Conservation (phyloP, 2,797 vertebrate species). For the Dallia pectoralis region DNA sequence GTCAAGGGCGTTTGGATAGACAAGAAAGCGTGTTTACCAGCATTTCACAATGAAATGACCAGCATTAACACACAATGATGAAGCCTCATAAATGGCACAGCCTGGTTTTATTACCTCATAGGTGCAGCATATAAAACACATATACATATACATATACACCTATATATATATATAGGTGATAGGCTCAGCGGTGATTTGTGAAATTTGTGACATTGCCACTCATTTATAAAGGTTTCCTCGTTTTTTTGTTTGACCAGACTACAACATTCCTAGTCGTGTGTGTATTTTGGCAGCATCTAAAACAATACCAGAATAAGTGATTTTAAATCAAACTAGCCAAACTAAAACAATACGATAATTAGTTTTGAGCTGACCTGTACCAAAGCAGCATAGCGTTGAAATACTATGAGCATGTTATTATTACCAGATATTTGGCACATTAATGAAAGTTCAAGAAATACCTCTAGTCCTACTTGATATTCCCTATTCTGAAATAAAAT, state of each 20-base stretch:
- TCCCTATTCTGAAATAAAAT: neutral
- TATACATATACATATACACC: no score
- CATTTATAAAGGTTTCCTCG: neutral
- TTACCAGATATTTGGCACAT: neutral
- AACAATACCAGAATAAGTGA: neutral
- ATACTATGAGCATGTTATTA: neutral
- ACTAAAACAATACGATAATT: neutral
- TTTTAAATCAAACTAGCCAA: neutral
- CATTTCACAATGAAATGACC: neutral
- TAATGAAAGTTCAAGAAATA: neutral
- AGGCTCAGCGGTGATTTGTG: constrained; percentile 8
- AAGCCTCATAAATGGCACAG: neutral
- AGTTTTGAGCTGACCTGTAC: neutral
- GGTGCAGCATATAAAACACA: neutral
- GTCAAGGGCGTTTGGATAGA: neutral
- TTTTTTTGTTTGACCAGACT: neutral
- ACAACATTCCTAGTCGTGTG: neutral
- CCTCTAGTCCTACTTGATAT: neutral
- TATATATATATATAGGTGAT: no score
- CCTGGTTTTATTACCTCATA: neutral
- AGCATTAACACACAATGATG: neutral
- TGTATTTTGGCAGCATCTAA: neutral
- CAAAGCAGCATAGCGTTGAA: neutral
- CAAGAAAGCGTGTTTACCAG: neutral
- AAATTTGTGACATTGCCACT: neutral